Base-by-base conservation (phyloP, 1,140 invertebrate species). In the Caenorhabditis inopinata region DNA sequence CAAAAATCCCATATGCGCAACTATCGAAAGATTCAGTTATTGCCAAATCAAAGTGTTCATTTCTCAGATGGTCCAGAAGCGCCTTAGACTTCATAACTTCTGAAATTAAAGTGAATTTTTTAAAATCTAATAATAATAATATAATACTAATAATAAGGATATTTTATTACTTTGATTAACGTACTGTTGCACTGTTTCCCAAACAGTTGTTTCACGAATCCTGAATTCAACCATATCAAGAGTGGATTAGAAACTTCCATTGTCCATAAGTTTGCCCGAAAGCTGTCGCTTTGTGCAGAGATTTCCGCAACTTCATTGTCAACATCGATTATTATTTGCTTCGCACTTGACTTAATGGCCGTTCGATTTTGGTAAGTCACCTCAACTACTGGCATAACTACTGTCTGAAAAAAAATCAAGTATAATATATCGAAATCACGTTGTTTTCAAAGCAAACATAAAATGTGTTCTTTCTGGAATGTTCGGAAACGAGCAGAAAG, bases 31-130 rank as follows among this genome's bases (percentile, higher is more conserved):
- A 16, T 68, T 78, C 76, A 5, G 76, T 68, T 3, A 78, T 49
- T 23, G 42, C 76, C 27, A 78, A 1, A 68, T 78, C 76, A 14
- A 78, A 78, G 14, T 78, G 12, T 46, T 78, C 51, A 18, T 21
- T 14, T 68, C 29, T 78, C n/a, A 78, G 16, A 46, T 62, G 27
- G 0, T 78, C 45, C 0, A 78, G 29, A 14, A 78, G 16, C 9
- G 62, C 76, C 14, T 45, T 62, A 6, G 32, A 68, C 23, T 38
- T 29, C 58, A 68, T 68, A 0, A 68, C 58, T 25, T 68, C 58
- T 68, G 58, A 32, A 42, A 38, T 9, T 7, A 5, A 42, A 42
- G 14, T 5, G 14, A 42, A 42, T 5, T 14, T 7, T 7, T 42
- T 42, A 42, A 42, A 42, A 14, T 42, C 6, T 42, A 42, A 7